phyloP scores from a whole-genome alignment of 1,140 invertebrate species.

The Trypoxylus dichotomus region DNA sequence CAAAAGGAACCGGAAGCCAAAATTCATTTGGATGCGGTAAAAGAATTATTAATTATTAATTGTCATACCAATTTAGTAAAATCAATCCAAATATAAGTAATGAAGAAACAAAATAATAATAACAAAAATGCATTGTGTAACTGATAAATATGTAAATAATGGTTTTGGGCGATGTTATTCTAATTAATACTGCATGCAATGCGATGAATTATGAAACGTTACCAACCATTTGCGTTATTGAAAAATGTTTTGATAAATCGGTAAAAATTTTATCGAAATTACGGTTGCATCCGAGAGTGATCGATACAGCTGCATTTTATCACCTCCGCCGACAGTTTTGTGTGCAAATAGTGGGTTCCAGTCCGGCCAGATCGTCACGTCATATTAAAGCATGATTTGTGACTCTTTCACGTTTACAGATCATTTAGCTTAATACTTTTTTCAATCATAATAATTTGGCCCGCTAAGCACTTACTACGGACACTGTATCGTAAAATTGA shows the following conservation, averaged over 20 bases:
- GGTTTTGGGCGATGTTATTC: neutral
- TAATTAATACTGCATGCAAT: neutral
- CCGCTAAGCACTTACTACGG: neutral
- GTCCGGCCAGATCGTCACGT: constrained; percentile 3
- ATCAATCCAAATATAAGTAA: too few species aligned
- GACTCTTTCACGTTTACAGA: constrained; percentile 19
- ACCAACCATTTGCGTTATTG: neutral
- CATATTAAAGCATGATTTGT: constrained; percentile 12
- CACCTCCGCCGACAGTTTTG: neutral
- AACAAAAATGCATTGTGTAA: too few species aligned
- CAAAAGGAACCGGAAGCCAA: too few species aligned
- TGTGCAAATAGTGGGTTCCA: neutral
- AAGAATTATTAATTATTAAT: too few species aligned
- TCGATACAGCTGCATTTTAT: constrained; percentile 6
- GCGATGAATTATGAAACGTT: neutral
- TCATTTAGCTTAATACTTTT: constrained; percentile 24
- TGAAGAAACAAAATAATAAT: too few species aligned
- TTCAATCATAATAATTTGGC: constrained; percentile 13
- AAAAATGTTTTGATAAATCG: constrained; percentile 7
- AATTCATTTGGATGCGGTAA: too few species aligned
- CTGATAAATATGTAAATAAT: neutral
- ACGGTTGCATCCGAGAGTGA: neutral
- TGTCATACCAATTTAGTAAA: too few species aligned
- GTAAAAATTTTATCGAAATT: constrained; percentile 8
- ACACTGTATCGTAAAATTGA: neutral